Evolutionary conservation across 2,888 invertebrate species (phyloP), one percentile per base, ranked within the genome.

Genomic region (Callimorpha dominula): DNA sequence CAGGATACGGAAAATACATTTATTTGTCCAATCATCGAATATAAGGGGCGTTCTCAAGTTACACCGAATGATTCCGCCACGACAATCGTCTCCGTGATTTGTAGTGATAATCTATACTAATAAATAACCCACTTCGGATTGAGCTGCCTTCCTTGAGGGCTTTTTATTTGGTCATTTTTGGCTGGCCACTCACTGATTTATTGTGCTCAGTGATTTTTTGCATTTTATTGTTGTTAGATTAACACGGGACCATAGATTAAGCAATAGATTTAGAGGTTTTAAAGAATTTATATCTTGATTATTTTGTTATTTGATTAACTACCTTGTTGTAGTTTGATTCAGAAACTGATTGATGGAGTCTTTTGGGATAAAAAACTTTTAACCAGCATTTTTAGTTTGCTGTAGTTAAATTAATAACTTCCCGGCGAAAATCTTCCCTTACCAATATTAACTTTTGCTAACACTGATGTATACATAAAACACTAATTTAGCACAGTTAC

Each of bases 1-100:
- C 95, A 94, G 94, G 95, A 95, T 94, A 95, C 92, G 91, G 94
- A 91, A 95, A 94, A 95, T 95, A 95, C 95, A 95, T 95, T 95
- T 95, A 95, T 95, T 95, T 93, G 94, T 92, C 94, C 95, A 95
- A 95, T 95, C 95, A 95, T 94, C 95, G 92, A 92, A 93, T 93
- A 91, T 94, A 93, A 93, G 93, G 95, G 95, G 93, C 91, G 94
- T 93, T 94, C 94, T 95, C 95, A 86, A 90, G 94, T 95, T 95
- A 95, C 95, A 94, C 93, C 89, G 87, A 93, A 91, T 94, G 93
- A 94, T 94, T 92, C 91, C 90, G 88, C 89, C 89, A 88, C 88
- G 72, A 91, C 92, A 93, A 92, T 91, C 93, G 90, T 83, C 80
- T 81, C 74, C 81, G 94, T 95, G 95, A 95, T 95, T 95, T 95